Conservation (phyloP, 2,797 vertebrate species). For the Merluccius polli region DNA sequence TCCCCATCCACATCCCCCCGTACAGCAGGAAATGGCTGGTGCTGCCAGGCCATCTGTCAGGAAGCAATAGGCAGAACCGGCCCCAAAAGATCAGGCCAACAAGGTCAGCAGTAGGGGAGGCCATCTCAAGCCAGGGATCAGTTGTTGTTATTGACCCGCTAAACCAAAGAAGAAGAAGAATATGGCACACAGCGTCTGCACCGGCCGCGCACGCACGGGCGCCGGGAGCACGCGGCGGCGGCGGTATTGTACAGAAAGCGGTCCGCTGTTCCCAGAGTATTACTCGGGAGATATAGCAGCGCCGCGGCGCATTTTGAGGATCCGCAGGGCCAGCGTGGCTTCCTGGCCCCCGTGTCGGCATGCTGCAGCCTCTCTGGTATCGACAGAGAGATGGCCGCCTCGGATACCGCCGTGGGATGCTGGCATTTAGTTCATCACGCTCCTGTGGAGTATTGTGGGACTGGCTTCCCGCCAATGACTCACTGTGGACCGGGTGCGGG, state of each 20-base stretch:
- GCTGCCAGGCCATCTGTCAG: slow-evolving; percentile 65
- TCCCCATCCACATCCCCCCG: not conserved
- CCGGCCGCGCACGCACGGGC: not conserved
- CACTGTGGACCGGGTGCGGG: not conserved
- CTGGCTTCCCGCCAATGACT: not conserved
- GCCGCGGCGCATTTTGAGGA: not conserved
- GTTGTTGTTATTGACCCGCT: slow-evolving; percentile 10
- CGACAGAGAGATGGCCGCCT: not conserved
- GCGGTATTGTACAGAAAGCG: not conserved
- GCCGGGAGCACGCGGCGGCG: not conserved
- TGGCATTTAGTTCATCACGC: slow-evolving; percentile 17
- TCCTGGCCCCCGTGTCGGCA: not conserved
- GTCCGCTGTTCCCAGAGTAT: not conserved
- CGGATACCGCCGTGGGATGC: slow-evolving; percentile 1
- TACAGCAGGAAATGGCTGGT: slow-evolving; percentile 36
- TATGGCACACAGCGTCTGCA: not conserved
- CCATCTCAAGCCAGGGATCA: slow-evolving; percentile 26
- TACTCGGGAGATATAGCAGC: not conserved
- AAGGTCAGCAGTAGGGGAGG: slow-evolving; percentile 39
- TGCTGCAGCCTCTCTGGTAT: not conserved
- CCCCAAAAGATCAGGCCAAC: slow-evolving; percentile 49
- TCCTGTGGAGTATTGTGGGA: slow-evolving; percentile 7
- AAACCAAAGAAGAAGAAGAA: not conserved
- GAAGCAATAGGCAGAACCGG: slow-evolving; percentile 41
- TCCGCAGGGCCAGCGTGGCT: not conserved